Evolutionary conservation across 2,113 vertebrate species (phyloP).

Genomic region (Saguinus midas): DNA sequence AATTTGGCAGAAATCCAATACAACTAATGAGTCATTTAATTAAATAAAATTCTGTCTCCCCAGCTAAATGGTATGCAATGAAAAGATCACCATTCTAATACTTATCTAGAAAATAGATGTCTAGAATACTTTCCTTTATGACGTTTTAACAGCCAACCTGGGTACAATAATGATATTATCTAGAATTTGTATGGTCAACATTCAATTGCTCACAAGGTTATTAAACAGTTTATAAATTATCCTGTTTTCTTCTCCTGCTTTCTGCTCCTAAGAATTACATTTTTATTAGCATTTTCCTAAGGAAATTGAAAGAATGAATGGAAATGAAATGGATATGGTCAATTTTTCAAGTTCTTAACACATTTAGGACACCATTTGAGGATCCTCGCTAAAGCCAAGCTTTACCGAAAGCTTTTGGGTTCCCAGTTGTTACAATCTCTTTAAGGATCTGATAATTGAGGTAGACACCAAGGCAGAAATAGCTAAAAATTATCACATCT

Average conservation of each 20-base stretch:
- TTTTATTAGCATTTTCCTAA: slow-evolving; percentile 58
- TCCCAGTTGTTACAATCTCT: neutral
- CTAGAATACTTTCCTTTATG: slow-evolving; percentile 63
- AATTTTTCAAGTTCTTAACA: slow-evolving; percentile 42
- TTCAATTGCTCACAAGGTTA: slow-evolving; percentile 58
- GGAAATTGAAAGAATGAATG: slow-evolving; percentile 38
- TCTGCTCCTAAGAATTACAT: slow-evolving; percentile 39
- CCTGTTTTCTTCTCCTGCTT: neutral
- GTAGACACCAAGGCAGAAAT: slow-evolving; percentile 3
- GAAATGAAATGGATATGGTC: slow-evolving; percentile 41
- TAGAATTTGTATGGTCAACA: slow-evolving; percentile 65
- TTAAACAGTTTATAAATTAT: slow-evolving; percentile 62
- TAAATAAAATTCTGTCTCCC: slow-evolving; percentile 69
- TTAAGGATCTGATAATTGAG: neutral
- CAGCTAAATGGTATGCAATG: slow-evolving; percentile 51
- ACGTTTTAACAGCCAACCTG: slow-evolving; percentile 62
- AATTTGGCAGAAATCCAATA: slow-evolving; percentile 57
- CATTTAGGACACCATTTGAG: slow-evolving; percentile 10
- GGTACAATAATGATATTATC: slow-evolving; percentile 66
- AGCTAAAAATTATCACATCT: neutral
- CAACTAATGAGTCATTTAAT: slow-evolving; percentile 70
- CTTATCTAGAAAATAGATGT: slow-evolving; percentile 65
- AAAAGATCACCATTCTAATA: slow-evolving; percentile 49
- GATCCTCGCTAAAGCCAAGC: neutral
- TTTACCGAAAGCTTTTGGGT: neutral